Percentiles rank a stretch among this genome's conserved stretches.
Conservation (phyloP, 37 sponge, comb jelly and placozoan species). For the Oopsacas minuta region DNA sequence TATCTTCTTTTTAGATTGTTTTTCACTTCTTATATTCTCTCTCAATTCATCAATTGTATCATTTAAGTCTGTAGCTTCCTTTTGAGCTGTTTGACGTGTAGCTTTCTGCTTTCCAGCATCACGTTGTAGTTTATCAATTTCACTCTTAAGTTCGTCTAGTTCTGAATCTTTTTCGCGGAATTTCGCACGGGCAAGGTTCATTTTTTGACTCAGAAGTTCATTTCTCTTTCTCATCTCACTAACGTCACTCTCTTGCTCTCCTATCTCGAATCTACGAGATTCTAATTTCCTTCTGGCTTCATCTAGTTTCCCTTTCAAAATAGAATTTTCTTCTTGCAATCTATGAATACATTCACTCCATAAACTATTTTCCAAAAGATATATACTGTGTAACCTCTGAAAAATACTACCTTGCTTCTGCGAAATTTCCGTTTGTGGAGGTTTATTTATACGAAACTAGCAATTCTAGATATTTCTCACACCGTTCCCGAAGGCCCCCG, state of each 20-base stretch:
- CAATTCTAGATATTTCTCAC: no score
- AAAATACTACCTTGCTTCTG: no score
- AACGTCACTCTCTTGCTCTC: neutral
- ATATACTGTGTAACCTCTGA: no score
- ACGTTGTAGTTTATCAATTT: neutral
- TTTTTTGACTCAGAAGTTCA: neutral
- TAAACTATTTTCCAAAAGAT: no score
- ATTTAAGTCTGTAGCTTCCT: neutral
- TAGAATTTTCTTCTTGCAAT: neutral
- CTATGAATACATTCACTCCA: neutral
- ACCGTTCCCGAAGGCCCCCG: no score
- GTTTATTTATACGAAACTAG: no score
- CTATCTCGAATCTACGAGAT: neutral
- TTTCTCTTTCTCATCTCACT: neutral
- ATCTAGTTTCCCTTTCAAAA: neutral
- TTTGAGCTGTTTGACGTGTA: neutral
- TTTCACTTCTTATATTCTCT: neutral
- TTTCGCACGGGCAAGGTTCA: neutral
- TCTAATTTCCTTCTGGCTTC: neutral
- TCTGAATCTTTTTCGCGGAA: constrained; percentile 7
- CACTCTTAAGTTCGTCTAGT: neutral
- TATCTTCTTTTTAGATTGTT: constrained; percentile 9
- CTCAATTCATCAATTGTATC: neutral
- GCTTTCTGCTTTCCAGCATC: neutral
- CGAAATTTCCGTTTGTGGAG: no score